Base-by-base conservation (phyloP, 2,888 invertebrate species). In the Drosophila anceps region DNA sequence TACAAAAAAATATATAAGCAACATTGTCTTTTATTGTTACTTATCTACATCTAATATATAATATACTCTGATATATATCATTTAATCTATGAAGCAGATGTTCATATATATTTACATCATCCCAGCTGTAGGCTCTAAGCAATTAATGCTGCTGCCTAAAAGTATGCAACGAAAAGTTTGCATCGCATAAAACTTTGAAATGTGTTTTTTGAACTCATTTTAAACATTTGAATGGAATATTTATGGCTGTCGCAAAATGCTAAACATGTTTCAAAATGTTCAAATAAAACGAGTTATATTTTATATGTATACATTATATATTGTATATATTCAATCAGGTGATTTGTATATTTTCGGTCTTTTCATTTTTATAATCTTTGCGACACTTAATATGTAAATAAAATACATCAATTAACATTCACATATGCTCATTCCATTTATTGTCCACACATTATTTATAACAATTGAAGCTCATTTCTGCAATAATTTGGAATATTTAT, bases 341-440 rank as follows among this genome's bases (percentile, higher is more conserved):
- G 53, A 75, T 63, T 77, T 74, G 58, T 64, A 82, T 82, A 80
- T 87, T 86, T 60, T 80, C 55, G 78, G 88, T 84, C 88, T 84
- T 84, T 85, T 61, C 69, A 65, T 60, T 62, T 83, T 82, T 69
- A 86, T 67, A 86, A 72, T 84, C 66, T 66, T 76, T 51, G 55
- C 65, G 60, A 71, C 65, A 50, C 73, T 84, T 82, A 84, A 82
- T 57, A 62, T 54, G 48, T 77, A 69, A 59, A 62, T 71, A 60
- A 67, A 84, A 78, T 68, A 77, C 72, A 78, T 82, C 55, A 70
- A 63, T 51, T 54, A 73, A 69, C 70, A 76, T 80, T 69, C 65
- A 81, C 66, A 76, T 80, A 72, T 80, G 66, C 62, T 67, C 69
- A 69, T 76, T 85, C 73, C 66, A 64, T 71, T 84, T 88, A 84